These are phyloP conservation scores for Hylaea fasciaria DNA, from an alignment of 2,888 invertebrate genomes.

Conservation along the genomic window DNA sequence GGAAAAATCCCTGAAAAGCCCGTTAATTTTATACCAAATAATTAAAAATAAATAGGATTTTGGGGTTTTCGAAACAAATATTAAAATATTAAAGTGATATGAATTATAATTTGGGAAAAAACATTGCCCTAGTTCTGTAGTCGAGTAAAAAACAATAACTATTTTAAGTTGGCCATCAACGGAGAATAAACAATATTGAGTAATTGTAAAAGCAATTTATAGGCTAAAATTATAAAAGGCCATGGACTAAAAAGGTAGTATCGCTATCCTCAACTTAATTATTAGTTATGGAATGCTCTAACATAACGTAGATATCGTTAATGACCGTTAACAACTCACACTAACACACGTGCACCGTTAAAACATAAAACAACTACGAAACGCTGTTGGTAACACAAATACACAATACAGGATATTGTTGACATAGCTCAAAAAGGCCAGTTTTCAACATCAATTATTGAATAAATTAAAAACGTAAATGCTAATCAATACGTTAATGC, in stretches of 20 bases:
- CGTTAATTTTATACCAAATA: too few relatives aligned
- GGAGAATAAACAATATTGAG: too few relatives aligned
- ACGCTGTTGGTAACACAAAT: too few relatives aligned
- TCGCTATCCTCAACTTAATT: background rate
- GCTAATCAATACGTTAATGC: slow-evolving; percentile 22
- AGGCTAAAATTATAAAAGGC: too few relatives aligned
- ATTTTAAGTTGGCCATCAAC: too few relatives aligned
- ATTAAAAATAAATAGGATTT: too few relatives aligned
- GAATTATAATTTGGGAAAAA: too few relatives aligned
- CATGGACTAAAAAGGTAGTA: background rate
- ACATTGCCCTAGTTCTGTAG: background rate
- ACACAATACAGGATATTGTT: slow-evolving; percentile 35
- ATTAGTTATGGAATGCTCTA: background rate
- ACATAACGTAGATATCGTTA: slow-evolving; percentile 9
- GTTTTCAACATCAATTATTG: slow-evolving; percentile 27
- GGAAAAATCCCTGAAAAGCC: too few relatives aligned
- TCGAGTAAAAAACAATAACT: too few relatives aligned
- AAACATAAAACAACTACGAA: slow-evolving; percentile 27
- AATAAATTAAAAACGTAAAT: slow-evolving; percentile 34
- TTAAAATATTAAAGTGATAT: too few relatives aligned
- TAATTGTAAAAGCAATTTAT: too few relatives aligned
- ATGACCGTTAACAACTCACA: slow-evolving; percentile 20
- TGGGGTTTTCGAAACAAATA: too few relatives aligned
- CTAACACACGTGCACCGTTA: slow-evolving; percentile 19
- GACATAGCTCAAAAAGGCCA: slow-evolving; percentile 36